Evolutionary conservation across 1,140 invertebrate species (phyloP), one percentile per base, ranked within the genome.

Genomic region (Ostrea edulis): DNA sequence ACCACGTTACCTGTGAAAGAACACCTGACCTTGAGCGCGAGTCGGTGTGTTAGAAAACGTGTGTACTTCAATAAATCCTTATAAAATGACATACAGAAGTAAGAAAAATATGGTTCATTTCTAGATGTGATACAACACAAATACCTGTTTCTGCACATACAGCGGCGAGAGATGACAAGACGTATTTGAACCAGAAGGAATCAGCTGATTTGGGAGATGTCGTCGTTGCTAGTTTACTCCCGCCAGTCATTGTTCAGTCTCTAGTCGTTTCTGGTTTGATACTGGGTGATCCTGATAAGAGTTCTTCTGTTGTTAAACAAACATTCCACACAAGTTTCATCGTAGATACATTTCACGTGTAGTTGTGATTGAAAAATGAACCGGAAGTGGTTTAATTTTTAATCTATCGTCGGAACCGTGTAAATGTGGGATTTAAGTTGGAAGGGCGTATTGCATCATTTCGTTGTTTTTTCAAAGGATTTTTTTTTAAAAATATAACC

Each of bases 121-220:
- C 51, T n/a, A 55, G 17, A n/a, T 35, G n/a, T 53, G 54, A 3
- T 25, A 65, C 20, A 29, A 22, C 52, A 25, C 62, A 51, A 84
- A 86, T 85, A 93, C 91, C 92, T 65, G 90, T 90, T 87, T 93
- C 91, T 82, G 91, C 91, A 29, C 92, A 90, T n/a, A 90, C 87
- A 54, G 92, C 91, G 29, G 92, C 88, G 22, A 89, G 58, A 0
- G 90, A 87, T 5, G 92, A 93, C 14, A 92, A 82, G 20, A 85
- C 44, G 68, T 92, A 93, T 53, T 92, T 93, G 25, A 77, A 77
- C 68, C 68, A 77, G 29, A 77, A 29, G 68, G 68, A 77, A 77
- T 77, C 68, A 77, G 68, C 68, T 77, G 68, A 29, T 62, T 17
- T 62, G 7, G 58, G 7, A 20, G 58, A 20, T 77, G 55, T 20